Evolutionary conservation across 2,797 vertebrate species (phyloP), one percentile per base, ranked within the genome.

Genomic region (Acanthurus tractus): DNA sequence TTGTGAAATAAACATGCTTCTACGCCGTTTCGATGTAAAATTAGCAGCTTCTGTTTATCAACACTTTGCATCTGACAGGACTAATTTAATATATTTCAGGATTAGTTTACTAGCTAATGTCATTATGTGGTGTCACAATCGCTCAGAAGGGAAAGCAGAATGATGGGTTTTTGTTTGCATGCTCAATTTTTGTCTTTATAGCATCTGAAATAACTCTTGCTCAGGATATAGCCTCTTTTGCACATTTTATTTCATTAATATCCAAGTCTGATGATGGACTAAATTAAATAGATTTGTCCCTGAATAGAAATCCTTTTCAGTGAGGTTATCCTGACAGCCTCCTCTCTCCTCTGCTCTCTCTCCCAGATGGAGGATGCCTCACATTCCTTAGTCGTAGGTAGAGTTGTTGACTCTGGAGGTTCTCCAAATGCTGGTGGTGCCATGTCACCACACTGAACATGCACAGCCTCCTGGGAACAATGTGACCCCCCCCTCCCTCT

Each of bases 351-450:
- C 34, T 63, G 13, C 65, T 74, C 61, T 74, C 61, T 56, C 75
- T 81, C 76, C 63, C 79, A 83, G 63, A 81, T 63, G 68, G 69
- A 82, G 61, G 81, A 82, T 65, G 79, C 80, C 78, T 87, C 74
- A 81, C 92, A 94, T 94, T 94, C 92, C 87, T 84, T 50, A 79
- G 88, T 87, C 81, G 84, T 84, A 89, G 86, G 85, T 88, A 89
- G 84, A 82, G 79, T 73, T 91, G 89, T 93, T 92, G 85, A 88
- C 84, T 90, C 86, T 94, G 92, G 93, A 93, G 77, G 44, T 61
- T 81, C 81, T 94, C 93, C 94, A 94, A 89, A 85, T 82, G 87
- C 86, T 81, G 74, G 66, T 44, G 55, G 83, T 87, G 87, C 88
- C 80, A 72, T 89, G 91, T 91, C 88, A 90, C 84, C 55, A 64